These are phyloP conservation scores for Acanthisitta chloris DNA, from an alignment of 2,113 vertebrate species.

Conservation along the genomic window DNA sequence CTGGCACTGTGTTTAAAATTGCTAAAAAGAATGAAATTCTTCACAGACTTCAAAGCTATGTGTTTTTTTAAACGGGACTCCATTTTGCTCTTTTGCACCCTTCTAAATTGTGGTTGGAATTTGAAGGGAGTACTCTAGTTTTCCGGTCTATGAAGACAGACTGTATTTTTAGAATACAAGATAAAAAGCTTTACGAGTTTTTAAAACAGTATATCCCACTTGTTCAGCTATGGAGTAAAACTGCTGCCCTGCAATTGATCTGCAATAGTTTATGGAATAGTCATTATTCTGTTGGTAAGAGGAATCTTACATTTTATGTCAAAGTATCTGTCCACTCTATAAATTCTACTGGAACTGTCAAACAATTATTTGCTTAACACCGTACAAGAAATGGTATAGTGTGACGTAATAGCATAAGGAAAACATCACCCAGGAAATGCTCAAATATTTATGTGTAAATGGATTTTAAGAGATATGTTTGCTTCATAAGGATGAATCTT, in stretches of 20 bases:
- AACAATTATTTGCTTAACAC: not conserved
- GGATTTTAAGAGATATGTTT: not conserved
- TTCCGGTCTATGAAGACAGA: not conserved
- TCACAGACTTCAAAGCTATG: constrained; percentile 39
- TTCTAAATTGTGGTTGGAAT: constrained; percentile 18
- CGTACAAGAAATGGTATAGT: not conserved
- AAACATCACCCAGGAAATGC: not conserved
- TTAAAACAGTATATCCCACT: not conserved
- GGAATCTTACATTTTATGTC: not conserved
- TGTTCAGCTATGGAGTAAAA: not conserved
- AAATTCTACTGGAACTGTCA: not conserved
- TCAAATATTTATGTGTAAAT: not conserved
- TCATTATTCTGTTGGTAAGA: not conserved
- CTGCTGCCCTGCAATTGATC: not conserved
- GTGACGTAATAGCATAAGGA: not conserved
- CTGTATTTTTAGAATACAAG: constrained; percentile 41
- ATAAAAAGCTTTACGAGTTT: not conserved
- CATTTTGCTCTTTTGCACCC: constrained; percentile 30
- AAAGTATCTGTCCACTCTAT: not conserved
- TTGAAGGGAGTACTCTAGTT: constrained; percentile 30
- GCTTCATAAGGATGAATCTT: not conserved
- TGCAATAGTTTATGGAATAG: not conserved
- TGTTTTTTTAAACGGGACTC: not conserved
- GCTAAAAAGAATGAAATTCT: constrained; percentile 26
- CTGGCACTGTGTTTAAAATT: not conserved